phyloP scores from a whole-genome alignment of 2,888 invertebrate genomes.

The Serrognathus titanus region DNA sequence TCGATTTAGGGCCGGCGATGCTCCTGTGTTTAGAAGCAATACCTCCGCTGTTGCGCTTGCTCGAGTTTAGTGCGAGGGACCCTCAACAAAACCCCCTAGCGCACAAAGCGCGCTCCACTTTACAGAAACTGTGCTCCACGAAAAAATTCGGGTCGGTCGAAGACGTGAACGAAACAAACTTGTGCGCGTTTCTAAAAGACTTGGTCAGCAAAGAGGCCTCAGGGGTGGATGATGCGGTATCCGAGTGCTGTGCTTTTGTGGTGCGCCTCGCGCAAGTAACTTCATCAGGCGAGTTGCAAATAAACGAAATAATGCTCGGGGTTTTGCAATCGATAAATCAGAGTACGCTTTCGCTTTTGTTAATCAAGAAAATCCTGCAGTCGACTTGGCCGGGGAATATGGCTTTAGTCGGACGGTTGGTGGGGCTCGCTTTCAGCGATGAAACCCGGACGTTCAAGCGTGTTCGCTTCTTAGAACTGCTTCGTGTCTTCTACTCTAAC shows the following conservation, averaged over 20 bases:
- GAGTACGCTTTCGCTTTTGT: slow-evolving; percentile 29
- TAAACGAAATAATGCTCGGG: too few species aligned
- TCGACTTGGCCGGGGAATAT: slow-evolving; percentile 64
- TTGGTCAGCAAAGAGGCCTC: slow-evolving; percentile 61
- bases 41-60: slow-evolving; percentile 61
- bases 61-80: slow-evolving; percentile 69
- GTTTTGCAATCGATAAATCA: too few species aligned
- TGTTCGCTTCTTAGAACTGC: slow-evolving; percentile 64
- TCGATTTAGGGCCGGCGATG: slow-evolving; percentile 68
- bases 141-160: slow-evolving; percentile 60
- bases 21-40: slow-evolving; percentile 66
- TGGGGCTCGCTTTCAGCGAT: slow-evolving; percentile 59
- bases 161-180: slow-evolving; percentile 53
- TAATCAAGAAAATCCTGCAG: slow-evolving; percentile 64
- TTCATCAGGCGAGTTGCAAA: slow-evolving; percentile 34
- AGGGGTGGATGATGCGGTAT: slow-evolving; percentile 63
- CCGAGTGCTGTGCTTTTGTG: slow-evolving; percentile 62
- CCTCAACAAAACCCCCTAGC: slow-evolving; percentile 65
- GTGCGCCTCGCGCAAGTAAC: slow-evolving; percentile 59
- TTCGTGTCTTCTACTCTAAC: slow-evolving; percentile 63
- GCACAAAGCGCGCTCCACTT: slow-evolving; percentile 58
- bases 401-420: slow-evolving; percentile 55
- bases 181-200: slow-evolving; percentile 56
- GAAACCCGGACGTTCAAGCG: slow-evolving; percentile 63
- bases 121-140: slow-evolving; percentile 59